Base-by-base conservation (phyloP, 2,797 vertebrate genomes). In the Vipera ursinii region DNA sequence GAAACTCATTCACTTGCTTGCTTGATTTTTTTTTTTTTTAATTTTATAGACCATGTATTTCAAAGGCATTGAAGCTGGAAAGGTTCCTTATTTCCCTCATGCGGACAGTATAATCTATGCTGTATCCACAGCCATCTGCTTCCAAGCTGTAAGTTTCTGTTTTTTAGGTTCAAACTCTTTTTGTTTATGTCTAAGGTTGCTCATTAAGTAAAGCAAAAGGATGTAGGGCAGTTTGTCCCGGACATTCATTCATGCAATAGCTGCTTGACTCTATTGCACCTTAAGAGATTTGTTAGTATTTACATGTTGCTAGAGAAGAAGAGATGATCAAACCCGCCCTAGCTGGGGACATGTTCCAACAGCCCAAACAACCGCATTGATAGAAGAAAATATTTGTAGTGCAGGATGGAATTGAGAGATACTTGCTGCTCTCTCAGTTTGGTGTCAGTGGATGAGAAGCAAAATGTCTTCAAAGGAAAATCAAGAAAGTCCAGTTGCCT, bases 11-110 rank as follows among this genome's bases (percentile, higher is more conserved):
- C 2, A 38, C 38, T 38, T 38, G 38, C 38, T 38, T 38, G 38
- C 2, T 38, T 38, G 38, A 38, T 38, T 2, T 38, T 38, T 38
- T 38, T 38, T 38, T 1, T 38, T 38, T 38, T 32, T 32, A 32
- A 78, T 94, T 97, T 94, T 95, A 17, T 95, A 99, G 99, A 99
- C 98, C 2, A 97, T 99, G 96, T 99, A 99, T 97, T 99, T 99
- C 96, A 99, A 99, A 97, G 99, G 99, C 94, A 99, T 99, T 26
- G 99, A 99, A 97, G 98, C 99, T 1, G 99, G 99, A 85, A 98
- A 97, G 32, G 98, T 99, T 95, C 99, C 99, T 3, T 99, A 99
- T 97, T 98, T 99, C 92, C 98, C 99, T 87, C 98, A 99, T 22
- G 99, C 99, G 13, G 99, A 99, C 96, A 99, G 98, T 0, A 65